Percentiles rank a stretch among this genome's conserved stretches.
phyloP scores from a whole-genome alignment of 2,888 invertebrate genomes.

The Cosmia pyralina region DNA sequence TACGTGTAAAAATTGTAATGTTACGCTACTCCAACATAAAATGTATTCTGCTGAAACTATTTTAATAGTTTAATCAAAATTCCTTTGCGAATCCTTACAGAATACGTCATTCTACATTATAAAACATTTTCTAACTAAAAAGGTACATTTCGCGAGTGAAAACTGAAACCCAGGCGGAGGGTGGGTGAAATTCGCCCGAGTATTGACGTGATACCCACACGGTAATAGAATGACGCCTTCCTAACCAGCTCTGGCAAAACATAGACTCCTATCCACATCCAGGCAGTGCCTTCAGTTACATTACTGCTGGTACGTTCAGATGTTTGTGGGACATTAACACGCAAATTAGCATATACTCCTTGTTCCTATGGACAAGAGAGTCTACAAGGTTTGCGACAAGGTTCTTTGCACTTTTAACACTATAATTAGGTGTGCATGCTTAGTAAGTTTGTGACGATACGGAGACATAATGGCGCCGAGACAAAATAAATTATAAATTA shows the following conservation, averaged over 20 bases:
- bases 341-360: conserved; percentile 76
- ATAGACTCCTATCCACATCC: conserved; percentile 77
- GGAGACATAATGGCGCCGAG: conserved; percentile 14
- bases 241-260: not conserved
- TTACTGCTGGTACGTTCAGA: conserved; percentile 82
- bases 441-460: conserved; percentile 9
- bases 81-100: conserved; percentile 13
- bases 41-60: conserved; percentile 29
- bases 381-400: conserved; percentile 75
- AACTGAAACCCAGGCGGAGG: conserved; percentile 19
- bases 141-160: conserved; percentile 13
- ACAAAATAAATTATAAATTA: too few species aligned
- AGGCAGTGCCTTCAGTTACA: conserved; percentile 80
- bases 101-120: conserved; percentile 12
- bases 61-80: conserved; percentile 34
- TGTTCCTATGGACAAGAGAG: conserved; percentile 69
- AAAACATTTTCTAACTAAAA: too few species aligned
- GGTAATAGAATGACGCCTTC: conserved; percentile 25
- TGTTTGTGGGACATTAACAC: conserved; percentile 81
- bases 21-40: conserved; percentile 29
- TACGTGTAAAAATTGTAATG: conserved; percentile 21
- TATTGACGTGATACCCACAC: conserved; percentile 36
- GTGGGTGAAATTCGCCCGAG: conserved; percentile 16
- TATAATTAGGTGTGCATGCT: conserved; percentile 19
- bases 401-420: conserved; percentile 43